Base-by-base conservation (phyloP, 2,888 invertebrate species). In the Mayetiola destructor region DNA sequence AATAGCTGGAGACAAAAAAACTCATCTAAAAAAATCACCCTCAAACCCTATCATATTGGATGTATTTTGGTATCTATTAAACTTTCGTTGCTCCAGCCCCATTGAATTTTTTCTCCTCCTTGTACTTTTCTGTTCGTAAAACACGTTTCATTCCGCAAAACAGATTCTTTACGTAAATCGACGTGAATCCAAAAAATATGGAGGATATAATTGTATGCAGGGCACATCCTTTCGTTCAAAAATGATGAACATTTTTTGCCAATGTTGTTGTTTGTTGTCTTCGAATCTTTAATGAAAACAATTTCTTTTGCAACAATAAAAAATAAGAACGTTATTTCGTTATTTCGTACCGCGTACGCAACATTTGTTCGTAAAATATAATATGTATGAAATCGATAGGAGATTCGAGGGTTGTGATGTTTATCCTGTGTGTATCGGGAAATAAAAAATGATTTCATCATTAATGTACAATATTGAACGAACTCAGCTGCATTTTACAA, bases 191-290 rank as follows among this genome's bases (percentile, higher is more conserved):
- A 48, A 48, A 48, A 48, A n/a, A n/a, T n/a, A n/a, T n/a, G n/a
- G n/a, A n/a, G n/a, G n/a, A n/a, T n/a, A 48, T 48, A 48, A 48
- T 48, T 48, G 48, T 48, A 48, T 48, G 48, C 48, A 48, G 27
- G 27, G 48, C 48, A 48, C 48, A 48, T 48, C 48, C 48, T 48
- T 48, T 16, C 48, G 6, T 27, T 16, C 48, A 48, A 23, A 9
- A 48, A 48, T 48, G 48, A 48, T 27, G 16, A 48, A 27, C 29
- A 23, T n/a, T n/a, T n/a, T n/a, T n/a, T n/a, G n/a, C n/a, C n/a
- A n/a, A n/a, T n/a, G n/a, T n/a, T n/a, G n/a, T n/a, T n/a, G n/a
- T 3, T 42, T 42, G 12, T 42, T 42, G 18, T 20, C 21, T 42
- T 14, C 8, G 39, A 23, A 18, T 42, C 42, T n/a, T n/a, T n/a